Evolutionary conservation across 2,113 vertebrate genomes (phyloP).

Genomic region (Albula goreensis): DNA sequence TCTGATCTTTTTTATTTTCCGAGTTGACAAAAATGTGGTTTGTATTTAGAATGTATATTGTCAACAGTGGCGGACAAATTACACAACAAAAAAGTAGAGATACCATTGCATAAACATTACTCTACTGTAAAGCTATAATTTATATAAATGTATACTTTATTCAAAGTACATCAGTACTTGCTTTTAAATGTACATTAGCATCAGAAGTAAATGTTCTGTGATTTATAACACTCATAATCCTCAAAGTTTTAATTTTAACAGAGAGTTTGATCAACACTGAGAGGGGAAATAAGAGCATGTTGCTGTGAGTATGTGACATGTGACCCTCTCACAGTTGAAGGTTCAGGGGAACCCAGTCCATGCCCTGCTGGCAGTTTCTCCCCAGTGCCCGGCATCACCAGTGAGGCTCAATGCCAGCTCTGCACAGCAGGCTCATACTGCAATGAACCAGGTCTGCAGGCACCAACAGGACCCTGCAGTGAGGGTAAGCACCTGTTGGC

Average conservation of each 20-base stretch:
- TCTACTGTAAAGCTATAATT: no score
- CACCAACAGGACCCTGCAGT: conserved; percentile 77
- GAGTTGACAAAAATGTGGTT: neutral
- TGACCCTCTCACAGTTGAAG: conserved; percentile 66
- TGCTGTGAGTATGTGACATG: neutral
- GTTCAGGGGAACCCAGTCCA: conserved; percentile 67
- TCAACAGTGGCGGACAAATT: no score
- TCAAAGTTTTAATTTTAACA: neutral
- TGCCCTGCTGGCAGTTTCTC: conserved; percentile 86
- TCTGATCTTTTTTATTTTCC: neutral
- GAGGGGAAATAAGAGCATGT: neutral
- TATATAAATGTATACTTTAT: no score
- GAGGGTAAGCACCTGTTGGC: conserved; percentile 64
- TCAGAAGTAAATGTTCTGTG: no score
- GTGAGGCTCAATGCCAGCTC: conserved; percentile 67
- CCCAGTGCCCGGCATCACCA: conserved; percentile 59
- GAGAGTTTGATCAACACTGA: neutral
- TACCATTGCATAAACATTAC: no score
- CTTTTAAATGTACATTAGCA: no score
- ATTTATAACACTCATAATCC: no score
- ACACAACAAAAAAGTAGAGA: no score
- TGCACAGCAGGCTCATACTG: conserved; percentile 84
- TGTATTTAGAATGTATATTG: no score
- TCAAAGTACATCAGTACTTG: no score
- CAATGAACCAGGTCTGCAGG: conserved; percentile 65